Percentiles rank a stretch among this genome's conserved stretches.
Evolutionary conservation across 2,888 invertebrate species (phyloP).

Genomic region (Drosophila robusta): DNA sequence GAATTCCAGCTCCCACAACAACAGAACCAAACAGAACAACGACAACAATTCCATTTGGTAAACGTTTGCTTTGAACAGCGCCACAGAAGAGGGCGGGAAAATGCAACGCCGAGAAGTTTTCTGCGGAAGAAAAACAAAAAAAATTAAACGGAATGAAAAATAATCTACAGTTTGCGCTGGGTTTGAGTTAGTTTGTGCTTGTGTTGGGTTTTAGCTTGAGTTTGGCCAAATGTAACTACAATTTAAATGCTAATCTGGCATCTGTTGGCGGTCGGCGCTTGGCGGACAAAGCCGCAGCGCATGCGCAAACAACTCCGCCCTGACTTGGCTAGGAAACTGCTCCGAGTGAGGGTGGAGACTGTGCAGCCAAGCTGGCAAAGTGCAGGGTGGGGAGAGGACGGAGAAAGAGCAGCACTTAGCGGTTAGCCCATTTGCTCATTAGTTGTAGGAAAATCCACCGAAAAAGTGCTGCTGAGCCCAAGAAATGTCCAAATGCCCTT

Average conservation of each 20-base stretch:
- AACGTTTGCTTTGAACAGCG: slow-evolving; percentile 56
- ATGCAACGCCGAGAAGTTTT: slow-evolving; percentile 58
- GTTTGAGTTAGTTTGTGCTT: slow-evolving; percentile 42
- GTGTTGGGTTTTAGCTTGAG: slow-evolving; percentile 43
- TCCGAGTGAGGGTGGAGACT: slow-evolving; percentile 45
- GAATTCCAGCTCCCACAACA: slow-evolving; percentile 60
- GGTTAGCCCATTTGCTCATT: slow-evolving; percentile 66
- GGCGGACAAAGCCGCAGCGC: slow-evolving; percentile 57
- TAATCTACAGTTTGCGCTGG: slow-evolving; percentile 61
- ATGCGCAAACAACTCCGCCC: slow-evolving; percentile 73
- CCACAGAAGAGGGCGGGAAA: slow-evolving; percentile 49
- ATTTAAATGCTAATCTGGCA: slow-evolving; percentile 80
- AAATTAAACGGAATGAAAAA: slow-evolving; percentile 68
- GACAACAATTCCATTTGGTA: slow-evolving; percentile 79
- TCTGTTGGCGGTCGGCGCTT: slow-evolving; percentile 59
- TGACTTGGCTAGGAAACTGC: slow-evolving; percentile 23
- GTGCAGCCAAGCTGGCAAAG: slow-evolving; percentile 12
- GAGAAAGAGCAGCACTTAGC: slow-evolving; percentile 28
- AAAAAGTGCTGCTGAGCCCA: slow-evolving; percentile 17
- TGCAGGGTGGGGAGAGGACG: neutral
- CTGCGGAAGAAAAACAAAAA: slow-evolving; percentile 39
- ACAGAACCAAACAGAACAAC: slow-evolving; percentile 56
- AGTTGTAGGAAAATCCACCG: slow-evolving; percentile 34
- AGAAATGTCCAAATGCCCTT: slow-evolving; percentile 28
- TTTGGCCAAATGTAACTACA: slow-evolving; percentile 78